phyloP scores from a whole-genome alignment of 2,113 vertebrate species.

The Garra rufa region DNA sequence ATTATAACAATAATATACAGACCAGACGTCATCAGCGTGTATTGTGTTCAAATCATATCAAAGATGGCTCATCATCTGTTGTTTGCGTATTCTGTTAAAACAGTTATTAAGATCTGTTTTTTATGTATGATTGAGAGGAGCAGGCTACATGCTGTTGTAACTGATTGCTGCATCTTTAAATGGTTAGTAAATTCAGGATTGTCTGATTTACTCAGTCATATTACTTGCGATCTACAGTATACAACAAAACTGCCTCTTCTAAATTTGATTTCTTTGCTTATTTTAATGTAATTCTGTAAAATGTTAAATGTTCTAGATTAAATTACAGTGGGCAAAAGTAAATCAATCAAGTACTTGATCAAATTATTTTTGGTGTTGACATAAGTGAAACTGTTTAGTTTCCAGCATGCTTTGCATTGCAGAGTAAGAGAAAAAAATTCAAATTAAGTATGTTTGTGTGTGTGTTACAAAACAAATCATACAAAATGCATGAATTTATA shows the following conservation, averaged over 20 bases:
- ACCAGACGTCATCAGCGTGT: not conserved
- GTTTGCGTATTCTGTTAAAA: not conserved
- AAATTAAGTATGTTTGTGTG: not conserved
- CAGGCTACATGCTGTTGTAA: not conserved
- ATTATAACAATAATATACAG: not conserved
- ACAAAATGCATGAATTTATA: too few relatives aligned
- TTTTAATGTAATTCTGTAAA: too few relatives aligned
- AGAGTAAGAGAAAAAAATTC: not conserved
- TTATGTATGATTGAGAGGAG: constrained; percentile 2
- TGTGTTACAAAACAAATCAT: too few relatives aligned
- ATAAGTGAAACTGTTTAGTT: not conserved
- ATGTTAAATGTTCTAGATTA: not conserved
- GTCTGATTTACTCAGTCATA: not conserved
- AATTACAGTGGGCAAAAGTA: not conserved
- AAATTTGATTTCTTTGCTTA: not conserved
- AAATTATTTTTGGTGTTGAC: not conserved
- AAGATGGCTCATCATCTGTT: not conserved
- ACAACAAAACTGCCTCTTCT: not conserved
- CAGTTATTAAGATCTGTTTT: not conserved
- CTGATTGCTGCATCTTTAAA: constrained; percentile 1
- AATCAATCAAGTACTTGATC: not conserved
- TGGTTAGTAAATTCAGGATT: not conserved
- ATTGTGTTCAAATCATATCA: not conserved
- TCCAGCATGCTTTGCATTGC: not conserved
- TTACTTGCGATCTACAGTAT: not conserved